Evolutionary conservation across 2,888 invertebrate genomes (phyloP), one percentile per base, ranked within the genome.

Genomic region (Psylliodes chrysocephalus): DNA sequence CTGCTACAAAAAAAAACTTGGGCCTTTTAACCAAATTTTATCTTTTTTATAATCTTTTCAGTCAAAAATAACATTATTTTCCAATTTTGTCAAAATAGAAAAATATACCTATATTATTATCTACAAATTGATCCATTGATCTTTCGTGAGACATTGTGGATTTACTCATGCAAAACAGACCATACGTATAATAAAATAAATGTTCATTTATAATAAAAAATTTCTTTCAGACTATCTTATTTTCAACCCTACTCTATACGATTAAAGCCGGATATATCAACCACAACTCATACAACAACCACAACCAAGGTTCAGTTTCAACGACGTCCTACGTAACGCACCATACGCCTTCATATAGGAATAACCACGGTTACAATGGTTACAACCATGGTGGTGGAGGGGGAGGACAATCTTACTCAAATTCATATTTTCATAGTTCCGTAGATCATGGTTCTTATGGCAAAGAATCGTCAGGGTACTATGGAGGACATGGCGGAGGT

Each of bases 321-420:
- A 66, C 60, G 4, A 60, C 69, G 0, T 68, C 67, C 6, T 72
- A 70, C 44, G 68, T 64, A 1, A 72, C 72, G n/a, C 66, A 70
- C 17, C 72, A 72, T 35, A 52, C 60, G 17, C 47, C 66, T 30
- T 15, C n/a, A 3, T 33, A 62, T 8, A 51, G 42, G 10, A 51
- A 49, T 19, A 18, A 46, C 28, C 30, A 52, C 3, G 49, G 53
- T 6, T 66, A 70, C 30, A 55, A 54, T 42, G 35, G 61, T 5
- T 28, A 61, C n/a, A 14, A 47, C 8, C 38, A 51, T 22, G 38
- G 19, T 14, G 25, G 40, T 15, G 59, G 30, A 10, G 38, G 38
- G 18, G 67, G 44, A 10, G 56, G 46, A 19, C 64, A 66, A 17
- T 64, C 66, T 1, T 71, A 68, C 38, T 55, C 66, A 8, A 69